These are phyloP conservation scores for Eristalis pertinax DNA, from an alignment of 2,888 invertebrate genomes.

Conservation along the genomic window DNA sequence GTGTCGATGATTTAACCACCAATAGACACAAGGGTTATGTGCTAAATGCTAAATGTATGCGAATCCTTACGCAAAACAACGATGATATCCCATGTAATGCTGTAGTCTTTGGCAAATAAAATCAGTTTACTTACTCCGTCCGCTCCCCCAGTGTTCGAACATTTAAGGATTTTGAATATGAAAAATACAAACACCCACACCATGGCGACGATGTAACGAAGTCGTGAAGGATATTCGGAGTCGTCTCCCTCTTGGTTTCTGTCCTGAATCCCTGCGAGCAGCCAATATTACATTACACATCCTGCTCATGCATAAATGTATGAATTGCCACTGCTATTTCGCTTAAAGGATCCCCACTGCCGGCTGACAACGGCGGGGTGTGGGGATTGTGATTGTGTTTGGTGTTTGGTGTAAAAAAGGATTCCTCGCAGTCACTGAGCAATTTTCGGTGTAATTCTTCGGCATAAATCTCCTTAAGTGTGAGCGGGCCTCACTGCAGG, in stretches of 20 bases:
- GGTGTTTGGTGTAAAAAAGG: slow-evolving; percentile 65
- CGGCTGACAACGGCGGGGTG: background rate
- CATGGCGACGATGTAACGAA: background rate
- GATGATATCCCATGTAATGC: slow-evolving; percentile 67
- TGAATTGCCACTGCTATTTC: slow-evolving; percentile 59
- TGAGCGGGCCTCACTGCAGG: slow-evolving; percentile 20
- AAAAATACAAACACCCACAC: slow-evolving; percentile 56
- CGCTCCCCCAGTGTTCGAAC: slow-evolving; percentile 26
- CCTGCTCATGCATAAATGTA: slow-evolving; percentile 72
- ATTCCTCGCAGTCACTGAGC: slow-evolving; percentile 64
- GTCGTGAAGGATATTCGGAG: slow-evolving; percentile 15
- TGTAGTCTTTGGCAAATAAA: slow-evolving; percentile 68
- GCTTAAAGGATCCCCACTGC: too few species aligned
- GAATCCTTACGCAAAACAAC: slow-evolving; percentile 70
- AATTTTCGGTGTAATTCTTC: slow-evolving; percentile 68
- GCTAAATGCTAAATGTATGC: slow-evolving; percentile 65
- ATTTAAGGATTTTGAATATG: slow-evolving; percentile 71
- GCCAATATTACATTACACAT: slow-evolving; percentile 68
- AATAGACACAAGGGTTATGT: slow-evolving; percentile 72
- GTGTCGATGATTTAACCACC: slow-evolving; percentile 73
- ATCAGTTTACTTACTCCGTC: slow-evolving; percentile 60
- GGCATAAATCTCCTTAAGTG: slow-evolving; percentile 60
- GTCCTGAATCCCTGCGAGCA: slow-evolving; percentile 44
- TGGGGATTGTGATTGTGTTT: slow-evolving; percentile 33
- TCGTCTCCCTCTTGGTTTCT: slow-evolving; percentile 30